Base-by-base conservation (phyloP, 1,140 invertebrate genomes). In the Metopolophium dirhodum region DNA sequence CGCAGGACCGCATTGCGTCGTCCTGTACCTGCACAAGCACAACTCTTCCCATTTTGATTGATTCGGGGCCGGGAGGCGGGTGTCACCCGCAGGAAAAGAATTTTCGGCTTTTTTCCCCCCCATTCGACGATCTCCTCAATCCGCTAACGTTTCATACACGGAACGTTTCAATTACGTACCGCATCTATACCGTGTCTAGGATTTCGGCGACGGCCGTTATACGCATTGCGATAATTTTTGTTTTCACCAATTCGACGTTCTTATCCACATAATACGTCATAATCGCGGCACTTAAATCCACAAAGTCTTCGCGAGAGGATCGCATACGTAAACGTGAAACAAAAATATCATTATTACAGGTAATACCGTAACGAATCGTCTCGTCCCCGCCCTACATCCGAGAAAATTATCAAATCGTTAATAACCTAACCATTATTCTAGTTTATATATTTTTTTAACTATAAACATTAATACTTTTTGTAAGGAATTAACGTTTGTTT, bases 1-100 rank as follows among this genome's bases (percentile, higher is more conserved):
- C 91, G 91, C 91, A 93, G 91, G 91, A 93, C 91, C 91, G 91
- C 91, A 93, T 93, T 93, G 91, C 91, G 91, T 93, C 91, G 91
- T 93, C 82, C 82, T 57, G 49, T 93, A 93, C 91, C 91, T 93
- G 91, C 91, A 93, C 82, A 57, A 86, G 91, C 91, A 93, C 91
- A 85, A 93, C 91, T 93, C 91, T 93, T 93, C 91, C 82, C 91
- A 26, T 85, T 93, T 93, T 93, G 91, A 93, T 93, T 93, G 91
- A 93, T 93, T 93, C 91, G 68, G 68, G 91, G 89, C 57, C 54
- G 37, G 89, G 54, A 41, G 82, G 82, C 20, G 54, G 89, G 54
- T 49, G 82, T 92, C 91, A 54, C 49, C 91, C 49, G n/a, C 91
- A 37, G n/a, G 3, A 93, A 86, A 93, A 86, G 61, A 93, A 86